Percentiles rank a stretch among this genome's conserved stretches.
These are phyloP conservation scores for Calephelis perditalis DNA, from an alignment of 2,888 invertebrate genomes.

Conservation along the genomic window DNA sequence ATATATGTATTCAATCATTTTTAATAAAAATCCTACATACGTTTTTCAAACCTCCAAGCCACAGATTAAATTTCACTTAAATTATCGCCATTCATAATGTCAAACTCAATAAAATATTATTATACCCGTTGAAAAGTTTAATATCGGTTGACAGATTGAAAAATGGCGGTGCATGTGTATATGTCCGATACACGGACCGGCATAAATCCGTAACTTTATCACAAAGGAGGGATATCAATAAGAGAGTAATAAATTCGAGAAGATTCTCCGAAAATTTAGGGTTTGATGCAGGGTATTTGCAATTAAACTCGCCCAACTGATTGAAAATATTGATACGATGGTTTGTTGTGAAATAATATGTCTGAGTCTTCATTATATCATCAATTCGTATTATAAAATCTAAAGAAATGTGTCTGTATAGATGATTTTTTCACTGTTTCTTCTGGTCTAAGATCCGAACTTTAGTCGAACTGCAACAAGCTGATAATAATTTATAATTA, in stretches of 20 bases:
- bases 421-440: too few species aligned
- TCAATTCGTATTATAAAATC: too few species aligned
- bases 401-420: too few species aligned
- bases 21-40: too few species aligned
- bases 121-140: slow-evolving; percentile 22
- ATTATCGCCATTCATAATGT: slow-evolving; percentile 20
- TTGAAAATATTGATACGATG: neutral
- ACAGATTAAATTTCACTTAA: slow-evolving; percentile 19
- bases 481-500: too few species aligned
- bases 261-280: slow-evolving; percentile 23
- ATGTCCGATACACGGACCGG: slow-evolving; percentile 28
- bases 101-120: slow-evolving; percentile 24
- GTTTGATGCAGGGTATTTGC: slow-evolving; percentile 23
- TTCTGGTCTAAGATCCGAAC: too few species aligned
- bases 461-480: too few species aligned
- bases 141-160: slow-evolving; percentile 27
- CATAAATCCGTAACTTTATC: slow-evolving; percentile 39
- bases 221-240: slow-evolving; percentile 35
- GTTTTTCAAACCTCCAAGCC: neutral
- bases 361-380: too few species aligned
- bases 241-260: slow-evolving; percentile 44
- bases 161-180: slow-evolving; percentile 27
- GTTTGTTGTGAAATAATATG: too few species aligned
- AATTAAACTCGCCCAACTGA: slow-evolving; percentile 31
- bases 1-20: too few species aligned